Base-by-base conservation (phyloP, 1,140 invertebrate species). In the Bombus impatiens region DNA sequence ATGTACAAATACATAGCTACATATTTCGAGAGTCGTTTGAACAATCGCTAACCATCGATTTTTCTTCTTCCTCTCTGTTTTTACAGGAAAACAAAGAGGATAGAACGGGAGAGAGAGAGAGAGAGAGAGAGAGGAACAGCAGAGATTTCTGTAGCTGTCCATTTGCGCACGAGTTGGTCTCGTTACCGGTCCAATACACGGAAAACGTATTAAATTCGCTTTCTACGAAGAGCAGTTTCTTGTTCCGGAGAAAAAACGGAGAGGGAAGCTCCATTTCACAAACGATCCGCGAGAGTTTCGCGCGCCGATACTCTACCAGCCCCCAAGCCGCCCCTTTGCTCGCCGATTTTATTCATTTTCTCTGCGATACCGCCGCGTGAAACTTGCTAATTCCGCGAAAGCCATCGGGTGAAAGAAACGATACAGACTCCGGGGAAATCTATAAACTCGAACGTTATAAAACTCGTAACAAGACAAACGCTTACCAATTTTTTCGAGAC, bases 361-460 rank as follows among this genome's bases (percentile, higher is more conserved):
- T 62, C 83, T 32, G 77, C 65, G 86, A 75, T 89, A 53, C 62
- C 67, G 32, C 42, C 67, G 79, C 62, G 75, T 76, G 70, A 84
- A 90, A 90, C 89, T 90, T 90, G 89, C 86, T 90, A 90, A 90
- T 90, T 90, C 84, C 81, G 86, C 86, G 76, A 88, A 79, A 83
- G 88, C 88, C 86, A 67, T 70, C 67, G 81, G 80, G 72, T 35
- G 65, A 88, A 88, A 86, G 53, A 79, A 81, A 28, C 86, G 77
- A 88, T 82, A 82, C 75, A 82, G 79, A 79, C 88, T 90, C 89
- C 74, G 72, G 79, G 87, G 87, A 90, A 90, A 90, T 90, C 87
- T 90, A 87, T 90, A 86, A 90, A 88, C 84, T 88, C 84, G 81
- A 86, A 83, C 84, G 77, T 90, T 90, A 90, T 80, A 84, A 90